Evolutionary conservation across 2,113 vertebrate genomes (phyloP).

Genomic region (Fregetta grallaria): DNA sequence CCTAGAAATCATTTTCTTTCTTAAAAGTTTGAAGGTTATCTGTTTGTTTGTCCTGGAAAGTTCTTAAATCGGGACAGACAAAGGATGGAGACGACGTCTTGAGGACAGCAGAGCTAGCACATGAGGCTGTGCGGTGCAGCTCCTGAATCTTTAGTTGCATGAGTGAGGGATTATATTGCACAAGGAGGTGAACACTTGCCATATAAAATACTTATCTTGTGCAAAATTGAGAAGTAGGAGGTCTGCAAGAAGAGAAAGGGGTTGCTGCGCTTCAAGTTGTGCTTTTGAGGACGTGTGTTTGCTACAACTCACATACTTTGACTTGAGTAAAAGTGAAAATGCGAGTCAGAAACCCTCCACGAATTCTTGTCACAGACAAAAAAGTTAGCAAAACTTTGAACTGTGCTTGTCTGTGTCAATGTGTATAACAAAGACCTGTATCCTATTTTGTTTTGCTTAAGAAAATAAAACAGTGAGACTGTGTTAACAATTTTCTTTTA

Average conservation of each 20-base stretch:
- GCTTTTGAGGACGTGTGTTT: neutral
- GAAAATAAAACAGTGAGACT: neutral
- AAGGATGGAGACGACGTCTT: neutral
- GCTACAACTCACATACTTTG: fast-evolving
- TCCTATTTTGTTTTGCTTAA: neutral
- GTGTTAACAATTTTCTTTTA: neutral
- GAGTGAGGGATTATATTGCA: neutral
- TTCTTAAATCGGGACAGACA: neutral
- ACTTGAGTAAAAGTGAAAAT: neutral
- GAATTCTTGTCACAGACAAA: neutral
- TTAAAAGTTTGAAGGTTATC: neutral
- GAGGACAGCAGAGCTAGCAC: neutral
- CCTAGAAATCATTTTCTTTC: neutral
- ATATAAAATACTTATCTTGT: neutral
- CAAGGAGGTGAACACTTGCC: neutral
- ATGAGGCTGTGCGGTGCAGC: neutral
- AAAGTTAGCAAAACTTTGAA: neutral
- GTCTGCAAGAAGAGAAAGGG: neutral
- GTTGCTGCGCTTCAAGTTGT: neutral
- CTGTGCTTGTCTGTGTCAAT: neutral
- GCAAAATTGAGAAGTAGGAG: neutral
- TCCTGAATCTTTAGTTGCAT: neutral
- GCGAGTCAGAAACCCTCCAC: fast-evolving
- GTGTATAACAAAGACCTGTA: neutral
- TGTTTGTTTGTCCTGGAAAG: neutral